These are phyloP conservation scores for Perdita meconis DNA, from an alignment of 2,888 invertebrate species.

Conservation along the genomic window DNA sequence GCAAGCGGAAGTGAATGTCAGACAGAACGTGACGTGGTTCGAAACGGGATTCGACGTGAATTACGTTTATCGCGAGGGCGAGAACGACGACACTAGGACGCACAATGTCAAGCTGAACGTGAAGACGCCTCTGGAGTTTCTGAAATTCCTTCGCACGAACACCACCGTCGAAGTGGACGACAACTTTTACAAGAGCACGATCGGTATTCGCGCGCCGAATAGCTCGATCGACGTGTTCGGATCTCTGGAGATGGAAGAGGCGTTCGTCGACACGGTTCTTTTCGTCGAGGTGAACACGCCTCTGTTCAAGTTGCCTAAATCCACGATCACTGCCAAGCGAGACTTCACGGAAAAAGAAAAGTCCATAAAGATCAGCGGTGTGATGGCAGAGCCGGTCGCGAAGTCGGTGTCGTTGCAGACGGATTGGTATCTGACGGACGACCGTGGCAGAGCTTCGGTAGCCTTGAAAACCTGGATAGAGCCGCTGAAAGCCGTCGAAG, in stretches of 20 bases:
- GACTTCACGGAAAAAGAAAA: conserved; percentile 89
- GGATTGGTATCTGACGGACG: conserved; percentile 79
- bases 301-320: conserved; percentile 88
- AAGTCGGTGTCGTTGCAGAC: conserved; percentile 76
- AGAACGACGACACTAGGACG: conserved; percentile 81
- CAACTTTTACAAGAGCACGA: conserved; percentile 85
- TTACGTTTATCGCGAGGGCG: conserved; percentile 84
- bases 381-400: conserved; percentile 84
- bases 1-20: conserved; percentile 84
- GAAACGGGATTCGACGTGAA: conserved; percentile 85
- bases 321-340: conserved; percentile 88
- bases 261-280: conserved; percentile 87
- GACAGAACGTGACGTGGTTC: conserved; percentile 83
- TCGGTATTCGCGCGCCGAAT: conserved; percentile 85
- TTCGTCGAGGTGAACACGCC: conserved; percentile 88
- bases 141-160: conserved; percentile 85
- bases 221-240: conserved; percentile 85
- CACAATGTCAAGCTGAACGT: conserved; percentile 85
- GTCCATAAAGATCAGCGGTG: conserved; percentile 87
- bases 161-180: conserved; percentile 85
- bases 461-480: conserved; percentile 82
- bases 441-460: conserved; percentile 75
- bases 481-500: conserved; percentile 78
- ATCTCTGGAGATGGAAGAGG: conserved; percentile 87
- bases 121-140: conserved; percentile 85